A percentile compares a stretch with the other conserved stretches of the same genome.
These are phyloP conservation scores for Synergus itoensis DNA, from an alignment of 2,888 invertebrate genomes.

Conservation along the genomic window DNA sequence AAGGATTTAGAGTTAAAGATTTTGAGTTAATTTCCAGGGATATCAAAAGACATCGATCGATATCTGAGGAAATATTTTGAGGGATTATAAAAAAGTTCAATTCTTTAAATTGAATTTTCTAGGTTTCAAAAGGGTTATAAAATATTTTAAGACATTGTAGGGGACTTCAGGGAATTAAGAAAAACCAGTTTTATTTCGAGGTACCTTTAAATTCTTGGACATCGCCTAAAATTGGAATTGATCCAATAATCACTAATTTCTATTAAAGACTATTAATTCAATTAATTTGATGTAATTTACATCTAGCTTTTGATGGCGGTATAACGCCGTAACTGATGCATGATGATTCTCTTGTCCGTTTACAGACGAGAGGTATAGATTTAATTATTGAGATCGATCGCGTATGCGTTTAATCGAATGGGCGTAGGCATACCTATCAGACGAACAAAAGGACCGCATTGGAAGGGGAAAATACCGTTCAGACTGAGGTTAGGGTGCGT, in stretches of 20 bases:
- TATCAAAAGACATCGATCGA: too few relatives aligned
- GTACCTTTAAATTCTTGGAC: too few relatives aligned
- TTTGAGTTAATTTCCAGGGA: too few relatives aligned
- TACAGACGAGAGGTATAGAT: constrained; percentile 59
- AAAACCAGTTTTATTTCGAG: too few relatives aligned
- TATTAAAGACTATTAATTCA: background rate
- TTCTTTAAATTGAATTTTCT: too few relatives aligned
- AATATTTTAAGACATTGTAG: too few relatives aligned
- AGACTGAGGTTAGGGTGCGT: constrained; percentile 42
- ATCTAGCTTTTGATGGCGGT: background rate
- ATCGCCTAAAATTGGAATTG: background rate
- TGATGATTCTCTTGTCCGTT: constrained; percentile 54
- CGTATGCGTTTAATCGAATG: constrained; percentile 67
- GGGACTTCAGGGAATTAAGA: too few relatives aligned
- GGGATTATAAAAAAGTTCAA: too few relatives aligned
- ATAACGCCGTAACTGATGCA: background rate
- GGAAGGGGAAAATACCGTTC: constrained; percentile 48
- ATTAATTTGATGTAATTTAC: background rate
- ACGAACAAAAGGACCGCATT: constrained; percentile 57
- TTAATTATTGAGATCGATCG: constrained; percentile 72
- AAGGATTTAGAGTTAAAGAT: too few relatives aligned
- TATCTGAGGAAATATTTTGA: too few relatives aligned
- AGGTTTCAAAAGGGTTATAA: too few relatives aligned
- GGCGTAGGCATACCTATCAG: constrained; percentile 58
- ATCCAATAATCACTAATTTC: background rate